Percentiles rank a stretch among this genome's conserved stretches.
Conservation (phyloP, 2,888 invertebrate genomes). For the Tholera decimalis region DNA sequence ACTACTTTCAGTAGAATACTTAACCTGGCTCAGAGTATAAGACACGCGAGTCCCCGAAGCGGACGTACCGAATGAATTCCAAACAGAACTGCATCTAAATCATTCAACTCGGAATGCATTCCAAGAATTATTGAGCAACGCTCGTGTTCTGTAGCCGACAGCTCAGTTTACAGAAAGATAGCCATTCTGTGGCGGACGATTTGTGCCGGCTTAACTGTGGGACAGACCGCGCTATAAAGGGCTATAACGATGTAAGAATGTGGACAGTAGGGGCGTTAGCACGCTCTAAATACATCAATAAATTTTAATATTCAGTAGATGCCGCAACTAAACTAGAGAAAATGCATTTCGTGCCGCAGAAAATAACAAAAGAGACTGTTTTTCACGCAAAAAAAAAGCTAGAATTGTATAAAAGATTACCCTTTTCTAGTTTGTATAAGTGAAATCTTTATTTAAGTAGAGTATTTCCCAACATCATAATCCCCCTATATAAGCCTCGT, state of each 20-base stretch:
- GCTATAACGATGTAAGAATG: conserved; percentile 14
- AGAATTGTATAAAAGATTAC: background rate
- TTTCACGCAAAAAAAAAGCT: background rate
- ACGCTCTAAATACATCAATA: conserved; percentile 1
- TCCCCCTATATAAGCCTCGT: background rate
- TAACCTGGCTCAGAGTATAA: background rate
- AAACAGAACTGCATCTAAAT: conserved; percentile 44
- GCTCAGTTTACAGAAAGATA: conserved; percentile 31
- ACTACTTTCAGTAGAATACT: background rate
- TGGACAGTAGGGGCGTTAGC: conserved; percentile 1
- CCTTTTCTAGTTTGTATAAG: background rate
- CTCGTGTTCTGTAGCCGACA: conserved; percentile 13
- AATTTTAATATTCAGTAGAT: conserved; percentile 10
- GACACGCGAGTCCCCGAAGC: conserved; percentile 7
- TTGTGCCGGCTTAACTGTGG: conserved; percentile 5
- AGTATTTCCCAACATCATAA: background rate
- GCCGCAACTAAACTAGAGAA: conserved; percentile 2
- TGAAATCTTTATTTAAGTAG: background rate
- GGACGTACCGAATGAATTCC: conserved; percentile 35
- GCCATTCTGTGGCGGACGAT: conserved; percentile 9
- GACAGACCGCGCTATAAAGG: background rate
- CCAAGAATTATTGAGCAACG: conserved; percentile 37
- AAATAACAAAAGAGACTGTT: conserved; percentile 22
- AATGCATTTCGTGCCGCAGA: background rate
- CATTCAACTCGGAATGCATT: conserved; percentile 53